These are phyloP conservation scores for Drosophila picticornis DNA, from an alignment of 2,888 invertebrate genomes.

Conservation along the genomic window DNA sequence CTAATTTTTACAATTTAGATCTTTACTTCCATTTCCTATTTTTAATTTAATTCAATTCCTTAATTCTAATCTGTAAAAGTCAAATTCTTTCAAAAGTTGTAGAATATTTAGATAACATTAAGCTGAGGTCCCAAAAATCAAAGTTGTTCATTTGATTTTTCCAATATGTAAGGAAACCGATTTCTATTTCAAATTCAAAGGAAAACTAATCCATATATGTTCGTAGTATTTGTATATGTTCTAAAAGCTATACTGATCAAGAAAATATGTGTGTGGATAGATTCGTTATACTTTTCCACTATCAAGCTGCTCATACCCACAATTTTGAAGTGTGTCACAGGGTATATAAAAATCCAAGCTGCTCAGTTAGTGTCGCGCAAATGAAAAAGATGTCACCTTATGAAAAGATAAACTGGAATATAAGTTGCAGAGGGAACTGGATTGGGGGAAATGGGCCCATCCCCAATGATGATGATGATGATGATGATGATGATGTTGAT, in stretches of 20 bases:
- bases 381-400: constrained; percentile 57
- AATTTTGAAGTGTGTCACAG: neutral
- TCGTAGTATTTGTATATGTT: neutral
- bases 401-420: constrained; percentile 34
- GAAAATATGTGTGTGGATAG: neutral
- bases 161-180: too few relatives aligned
- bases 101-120: too few relatives aligned
- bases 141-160: too few relatives aligned
- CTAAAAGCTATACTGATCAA: neutral
- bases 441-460: neutral
- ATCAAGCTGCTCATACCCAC: neutral
- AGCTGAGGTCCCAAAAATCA: too few relatives aligned
- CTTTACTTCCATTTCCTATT: neutral
- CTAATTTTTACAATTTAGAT: neutral
- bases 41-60: too few relatives aligned
- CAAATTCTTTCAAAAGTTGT: too few relatives aligned
- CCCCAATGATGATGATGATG: neutral
- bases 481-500: neutral
- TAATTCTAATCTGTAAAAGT: too few relatives aligned
- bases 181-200: neutral
- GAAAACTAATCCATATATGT: neutral
- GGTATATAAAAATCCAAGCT: constrained; percentile 26
- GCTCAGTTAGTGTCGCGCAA: constrained; percentile 31
- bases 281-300: too few relatives aligned
- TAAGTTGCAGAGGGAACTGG: neutral